These are phyloP conservation scores for Aurelia sp. DNA, from an alignment of 30 jellyfish, hydroid and myxozoan species.

Conservation along the genomic window DNA sequence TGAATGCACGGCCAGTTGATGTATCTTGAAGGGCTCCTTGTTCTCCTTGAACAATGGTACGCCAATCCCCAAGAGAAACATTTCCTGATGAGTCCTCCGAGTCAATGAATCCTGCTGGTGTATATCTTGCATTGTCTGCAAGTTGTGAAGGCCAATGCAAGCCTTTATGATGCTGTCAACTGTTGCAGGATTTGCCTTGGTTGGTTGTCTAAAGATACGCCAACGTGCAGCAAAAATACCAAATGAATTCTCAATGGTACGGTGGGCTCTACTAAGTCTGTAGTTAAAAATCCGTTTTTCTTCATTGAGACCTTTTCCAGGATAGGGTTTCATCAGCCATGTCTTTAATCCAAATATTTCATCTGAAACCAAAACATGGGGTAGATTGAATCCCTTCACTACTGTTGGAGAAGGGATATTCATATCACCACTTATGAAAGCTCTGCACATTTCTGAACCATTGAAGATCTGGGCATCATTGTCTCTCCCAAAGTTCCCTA, in stretches of 20 bases:
- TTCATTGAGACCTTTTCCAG: constrained; percentile 50
- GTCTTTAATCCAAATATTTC: constrained; percentile 50
- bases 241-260: constrained; percentile 73
- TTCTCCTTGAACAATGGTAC: too few relatives aligned
- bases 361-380: constrained; percentile 68
- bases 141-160: constrained; percentile 75
- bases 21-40: constrained; percentile 9
- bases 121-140: constrained; percentile 60
- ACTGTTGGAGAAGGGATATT: constrained; percentile 23
- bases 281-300: constrained; percentile 46
- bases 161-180: constrained; percentile 72
- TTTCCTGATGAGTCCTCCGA: too few relatives aligned
- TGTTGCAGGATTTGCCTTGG: constrained; percentile 54
- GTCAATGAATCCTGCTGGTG: constrained; percentile 70
- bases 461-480: constrained; percentile 63
- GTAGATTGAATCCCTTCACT: constrained; percentile 3
- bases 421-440: constrained; percentile 18
- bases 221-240: constrained; percentile 66
- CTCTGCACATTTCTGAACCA: constrained; percentile 24
- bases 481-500: constrained; percentile 70
- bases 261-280: constrained; percentile 45
- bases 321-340: constrained; percentile 71
- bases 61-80: too few relatives aligned
- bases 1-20: constrained; percentile 23
- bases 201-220: constrained; percentile 76